Percentiles rank a stretch among this genome's conserved stretches.
Conservation (phyloP, 1,140 invertebrate species). For the Eumeta japonica region DNA sequence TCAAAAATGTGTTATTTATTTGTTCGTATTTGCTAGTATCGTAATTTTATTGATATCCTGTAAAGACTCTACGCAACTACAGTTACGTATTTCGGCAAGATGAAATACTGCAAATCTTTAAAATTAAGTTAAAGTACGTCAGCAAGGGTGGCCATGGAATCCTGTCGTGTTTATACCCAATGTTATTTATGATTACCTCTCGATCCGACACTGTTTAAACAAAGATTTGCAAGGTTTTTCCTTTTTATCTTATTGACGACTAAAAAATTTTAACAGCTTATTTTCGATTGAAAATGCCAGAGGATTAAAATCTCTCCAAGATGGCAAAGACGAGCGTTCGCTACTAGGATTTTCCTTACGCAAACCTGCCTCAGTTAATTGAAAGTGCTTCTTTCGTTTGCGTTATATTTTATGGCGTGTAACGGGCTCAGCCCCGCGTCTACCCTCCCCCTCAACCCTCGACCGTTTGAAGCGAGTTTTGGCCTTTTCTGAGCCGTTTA, state of each 20-base stretch:
- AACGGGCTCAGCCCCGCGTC: conserved; percentile 3
- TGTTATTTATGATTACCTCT: too few species aligned
- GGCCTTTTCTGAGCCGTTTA: conserved; percentile 15
- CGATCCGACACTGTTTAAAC: neutral
- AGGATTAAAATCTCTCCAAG: conserved; percentile 29
- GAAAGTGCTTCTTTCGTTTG: conserved; percentile 52
- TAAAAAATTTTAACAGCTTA: conserved; percentile 6
- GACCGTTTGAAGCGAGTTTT: neutral
- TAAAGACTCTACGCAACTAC: too few species aligned
- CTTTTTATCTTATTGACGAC: neutral
- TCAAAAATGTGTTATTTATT: too few species aligned
- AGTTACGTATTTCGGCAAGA: too few species aligned
- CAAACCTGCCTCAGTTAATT: conserved; percentile 51
- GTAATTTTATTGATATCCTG: too few species aligned
- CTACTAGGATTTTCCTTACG: conserved; percentile 45
- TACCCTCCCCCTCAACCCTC: neutral
- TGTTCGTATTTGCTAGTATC: too few species aligned
- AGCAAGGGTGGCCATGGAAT: too few species aligned
- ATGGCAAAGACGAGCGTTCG: conserved; percentile 26
- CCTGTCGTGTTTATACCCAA: too few species aligned
- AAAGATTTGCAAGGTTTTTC: too few species aligned
- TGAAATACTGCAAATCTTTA: too few species aligned
- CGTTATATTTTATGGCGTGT: conserved; percentile 47
- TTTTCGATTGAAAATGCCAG: conserved; percentile 11
- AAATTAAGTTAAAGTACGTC: too few species aligned